Conservation (phyloP, 2,113 vertebrate species). For the Elachura formosa region DNA sequence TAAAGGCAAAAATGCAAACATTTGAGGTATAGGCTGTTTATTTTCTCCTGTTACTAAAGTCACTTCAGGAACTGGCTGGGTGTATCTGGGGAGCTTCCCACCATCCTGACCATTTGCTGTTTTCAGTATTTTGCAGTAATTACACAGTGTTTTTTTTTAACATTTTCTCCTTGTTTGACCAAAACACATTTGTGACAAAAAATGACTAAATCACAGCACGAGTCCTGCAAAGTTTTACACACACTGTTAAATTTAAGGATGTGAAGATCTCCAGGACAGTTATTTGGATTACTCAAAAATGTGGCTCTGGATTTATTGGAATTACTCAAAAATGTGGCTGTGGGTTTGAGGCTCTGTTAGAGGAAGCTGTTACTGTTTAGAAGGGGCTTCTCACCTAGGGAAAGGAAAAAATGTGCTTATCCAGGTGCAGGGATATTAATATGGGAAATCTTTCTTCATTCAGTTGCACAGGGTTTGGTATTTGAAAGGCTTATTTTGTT, state of each 20-base stretch:
- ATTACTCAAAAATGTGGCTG: background rate
- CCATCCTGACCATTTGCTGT: accelerated
- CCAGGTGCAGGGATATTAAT: background rate
- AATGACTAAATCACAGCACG: background rate
- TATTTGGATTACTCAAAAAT: background rate
- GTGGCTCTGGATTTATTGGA: background rate
- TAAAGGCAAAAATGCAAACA: background rate
- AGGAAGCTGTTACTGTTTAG: background rate
- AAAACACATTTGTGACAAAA: background rate
- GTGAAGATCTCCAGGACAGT: background rate
- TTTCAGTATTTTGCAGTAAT: background rate
- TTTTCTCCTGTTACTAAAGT: background rate
- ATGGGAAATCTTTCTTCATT: background rate
- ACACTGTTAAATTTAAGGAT: background rate
- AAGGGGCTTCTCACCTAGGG: background rate
- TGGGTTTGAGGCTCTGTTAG: background rate
- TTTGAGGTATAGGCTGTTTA: background rate
- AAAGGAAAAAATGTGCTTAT: background rate
- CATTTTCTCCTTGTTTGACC: background rate
- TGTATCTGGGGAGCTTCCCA: background rate
- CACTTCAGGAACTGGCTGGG: background rate
- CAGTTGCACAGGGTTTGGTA: background rate
- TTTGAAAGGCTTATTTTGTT: background rate
- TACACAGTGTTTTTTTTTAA: background rate
- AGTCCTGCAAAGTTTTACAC: background rate